These are phyloP conservation scores for Lutraria lutraria DNA, from an alignment of 2,888 invertebrate genomes.

Conservation along the genomic window DNA sequence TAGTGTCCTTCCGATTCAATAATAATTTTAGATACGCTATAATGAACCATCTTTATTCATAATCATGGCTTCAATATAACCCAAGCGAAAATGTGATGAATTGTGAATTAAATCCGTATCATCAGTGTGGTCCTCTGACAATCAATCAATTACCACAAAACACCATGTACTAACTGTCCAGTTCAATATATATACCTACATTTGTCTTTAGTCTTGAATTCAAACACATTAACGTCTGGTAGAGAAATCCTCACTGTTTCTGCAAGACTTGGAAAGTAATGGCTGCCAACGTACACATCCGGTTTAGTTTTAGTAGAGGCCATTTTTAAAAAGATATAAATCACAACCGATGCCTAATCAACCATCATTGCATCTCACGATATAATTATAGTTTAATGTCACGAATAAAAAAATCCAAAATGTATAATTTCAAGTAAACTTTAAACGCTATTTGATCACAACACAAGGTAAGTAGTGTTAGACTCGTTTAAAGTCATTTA, in stretches of 20 bases:
- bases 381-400: background rate
- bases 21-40: no score
- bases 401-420: background rate
- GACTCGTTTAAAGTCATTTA: background rate
- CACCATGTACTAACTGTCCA: no score
- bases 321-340: background rate
- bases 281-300: conserved; percentile 1
- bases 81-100: background rate
- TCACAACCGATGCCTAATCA: background rate
- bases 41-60: background rate
- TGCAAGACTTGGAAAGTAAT: background rate
- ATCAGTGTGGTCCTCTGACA: background rate
- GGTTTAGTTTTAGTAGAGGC: background rate
- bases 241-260: background rate
- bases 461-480: background rate
- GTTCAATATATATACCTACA: background rate
- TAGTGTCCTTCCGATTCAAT: no score
- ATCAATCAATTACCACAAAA: no score
- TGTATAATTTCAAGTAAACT: background rate
- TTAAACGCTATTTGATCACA: background rate
- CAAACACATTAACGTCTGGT: background rate
- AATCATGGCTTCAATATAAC: background rate
- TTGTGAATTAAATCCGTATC: background rate
- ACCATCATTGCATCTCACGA: background rate
- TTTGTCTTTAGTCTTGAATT: background rate